phyloP scores from a whole-genome alignment of 2,113 vertebrate genomes.

The Lepidiolamprologus cunningtoni region DNA sequence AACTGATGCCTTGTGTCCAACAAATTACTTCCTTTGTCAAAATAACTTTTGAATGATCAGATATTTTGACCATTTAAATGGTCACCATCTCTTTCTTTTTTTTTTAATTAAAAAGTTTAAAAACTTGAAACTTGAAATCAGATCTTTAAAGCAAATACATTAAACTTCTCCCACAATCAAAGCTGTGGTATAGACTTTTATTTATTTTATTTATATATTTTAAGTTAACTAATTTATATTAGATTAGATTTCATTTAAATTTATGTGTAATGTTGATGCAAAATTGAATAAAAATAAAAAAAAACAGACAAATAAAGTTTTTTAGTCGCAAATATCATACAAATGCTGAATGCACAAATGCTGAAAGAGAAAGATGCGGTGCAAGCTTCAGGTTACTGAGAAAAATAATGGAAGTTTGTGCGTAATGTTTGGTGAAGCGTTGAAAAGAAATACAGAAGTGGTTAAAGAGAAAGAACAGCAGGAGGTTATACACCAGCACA shows the following conservation, averaged over 20 bases:
- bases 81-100: not conserved
- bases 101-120: not conserved
- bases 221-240: not conserved
- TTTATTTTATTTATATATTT: not conserved
- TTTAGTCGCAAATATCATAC: not conserved
- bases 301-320: rapidly evolving
- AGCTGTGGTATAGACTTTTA: not conserved
- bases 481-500: not conserved
- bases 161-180: not conserved
- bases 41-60: not conserved
- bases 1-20: not conserved
- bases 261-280: not conserved
- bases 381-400: not conserved
- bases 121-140: not conserved
- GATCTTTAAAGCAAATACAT: not conserved
- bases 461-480: not conserved
- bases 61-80: not conserved
- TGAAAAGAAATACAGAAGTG: not conserved
- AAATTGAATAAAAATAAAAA: not conserved
- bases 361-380: not conserved
- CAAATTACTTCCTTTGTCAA: not conserved
- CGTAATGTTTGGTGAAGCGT: not conserved
- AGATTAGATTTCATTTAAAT: not conserved
- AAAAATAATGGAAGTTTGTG: not conserved
- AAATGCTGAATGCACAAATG: not conserved